These are phyloP conservation scores for Microplitis demolitor DNA, from an alignment of 1,140 invertebrate genomes.

Conservation along the genomic window DNA sequence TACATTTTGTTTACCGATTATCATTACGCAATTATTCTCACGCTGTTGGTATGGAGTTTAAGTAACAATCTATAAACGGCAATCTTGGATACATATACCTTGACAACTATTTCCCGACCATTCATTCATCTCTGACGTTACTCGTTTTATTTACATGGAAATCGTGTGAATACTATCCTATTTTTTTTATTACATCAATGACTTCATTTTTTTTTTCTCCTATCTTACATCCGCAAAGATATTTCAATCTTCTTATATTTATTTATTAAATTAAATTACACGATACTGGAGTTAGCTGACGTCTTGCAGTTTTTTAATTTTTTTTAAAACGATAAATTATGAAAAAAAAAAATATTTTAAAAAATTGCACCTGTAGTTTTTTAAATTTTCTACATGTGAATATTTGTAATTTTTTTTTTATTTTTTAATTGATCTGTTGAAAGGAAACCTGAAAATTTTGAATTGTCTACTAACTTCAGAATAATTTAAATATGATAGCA, in stretches of 20 bases:
- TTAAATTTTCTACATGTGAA: not conserved
- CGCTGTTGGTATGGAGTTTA: conserved; percentile 12
- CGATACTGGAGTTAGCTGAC: not conserved
- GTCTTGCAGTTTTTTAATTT: no score
- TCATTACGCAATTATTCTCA: conserved; percentile 26
- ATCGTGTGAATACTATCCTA: not conserved
- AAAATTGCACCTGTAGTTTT: no score
- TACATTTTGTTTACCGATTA: conserved; percentile 26
- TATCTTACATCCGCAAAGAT: not conserved
- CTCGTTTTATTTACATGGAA: not conserved
- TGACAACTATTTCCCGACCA: conserved; percentile 20
- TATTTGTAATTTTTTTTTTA: no score
- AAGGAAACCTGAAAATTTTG: no score
- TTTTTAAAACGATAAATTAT: no score
- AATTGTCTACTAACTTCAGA: no score
- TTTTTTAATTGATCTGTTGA: no score
- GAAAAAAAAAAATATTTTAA: no score
- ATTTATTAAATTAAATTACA: not conserved
- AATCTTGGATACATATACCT: conserved; percentile 10
- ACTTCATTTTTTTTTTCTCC: not conserved
- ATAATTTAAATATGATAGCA: not conserved
- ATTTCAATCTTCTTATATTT: not conserved
- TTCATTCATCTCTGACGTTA: conserved; percentile 16
- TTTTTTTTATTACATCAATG: conserved; percentile 1
- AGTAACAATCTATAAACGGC: conserved; percentile 11